These are phyloP conservation scores for Aethina tumida DNA, from an alignment of 1,140 invertebrate genomes.

Conservation along the genomic window DNA sequence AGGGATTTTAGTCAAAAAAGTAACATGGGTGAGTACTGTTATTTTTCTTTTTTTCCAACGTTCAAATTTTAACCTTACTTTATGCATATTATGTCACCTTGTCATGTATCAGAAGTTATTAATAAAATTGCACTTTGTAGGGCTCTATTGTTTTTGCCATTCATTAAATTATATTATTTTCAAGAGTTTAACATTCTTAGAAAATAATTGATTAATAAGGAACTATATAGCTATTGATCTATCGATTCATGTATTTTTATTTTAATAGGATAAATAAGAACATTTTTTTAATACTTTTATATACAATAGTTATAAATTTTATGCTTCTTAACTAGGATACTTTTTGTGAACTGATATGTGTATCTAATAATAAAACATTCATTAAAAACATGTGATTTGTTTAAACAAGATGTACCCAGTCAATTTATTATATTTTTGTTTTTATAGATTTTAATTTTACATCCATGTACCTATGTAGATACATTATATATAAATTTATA, in stretches of 20 bases:
- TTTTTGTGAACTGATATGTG: too few relatives aligned
- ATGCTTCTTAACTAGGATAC: too few relatives aligned
- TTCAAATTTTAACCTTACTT: slow-evolving; percentile 11
- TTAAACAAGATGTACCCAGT: too few relatives aligned
- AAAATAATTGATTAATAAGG: neutral
- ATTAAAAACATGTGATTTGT: too few relatives aligned
- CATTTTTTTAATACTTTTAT: slow-evolving; percentile 1
- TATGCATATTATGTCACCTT: slow-evolving; percentile 12
- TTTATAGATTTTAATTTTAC: too few relatives aligned
- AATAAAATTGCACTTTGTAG: too few relatives aligned
- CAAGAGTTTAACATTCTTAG: neutral
- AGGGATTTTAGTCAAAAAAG: slow-evolving; percentile 5
- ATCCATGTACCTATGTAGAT: too few relatives aligned
- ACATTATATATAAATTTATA: too few relatives aligned
- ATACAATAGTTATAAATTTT: too few relatives aligned
- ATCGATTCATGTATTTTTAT: neutral
- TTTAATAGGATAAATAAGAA: neutral
- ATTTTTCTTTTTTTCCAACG: slow-evolving; percentile 10
- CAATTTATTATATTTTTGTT: too few relatives aligned
- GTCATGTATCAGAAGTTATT: slow-evolving; percentile 4
- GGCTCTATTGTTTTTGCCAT: too few relatives aligned
- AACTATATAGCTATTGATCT: neutral
- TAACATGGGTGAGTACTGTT: slow-evolving; percentile 13
- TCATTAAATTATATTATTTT: slow-evolving; percentile 6
- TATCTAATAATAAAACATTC: too few relatives aligned